Evolutionary conservation across 2,113 vertebrate species (phyloP).

Genomic region (Calyptommatus sinebrachiatus): DNA sequence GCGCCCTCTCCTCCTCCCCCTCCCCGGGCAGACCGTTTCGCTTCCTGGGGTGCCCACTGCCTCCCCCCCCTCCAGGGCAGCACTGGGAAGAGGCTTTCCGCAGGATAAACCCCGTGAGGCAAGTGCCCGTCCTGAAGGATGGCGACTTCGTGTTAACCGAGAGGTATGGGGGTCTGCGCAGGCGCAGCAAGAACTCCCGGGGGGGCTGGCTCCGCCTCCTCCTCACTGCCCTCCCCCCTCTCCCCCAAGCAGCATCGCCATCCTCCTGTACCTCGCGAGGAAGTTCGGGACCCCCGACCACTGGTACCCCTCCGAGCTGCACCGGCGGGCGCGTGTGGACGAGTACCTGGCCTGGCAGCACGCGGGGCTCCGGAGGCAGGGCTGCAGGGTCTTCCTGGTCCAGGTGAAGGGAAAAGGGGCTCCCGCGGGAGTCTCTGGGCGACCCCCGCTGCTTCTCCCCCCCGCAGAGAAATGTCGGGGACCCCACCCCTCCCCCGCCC

Average conservation of each 20-base stretch:
- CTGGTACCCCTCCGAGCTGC: constrained; percentile 67
- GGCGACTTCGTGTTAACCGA: constrained; percentile 79
- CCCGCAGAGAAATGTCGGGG: too few species aligned
- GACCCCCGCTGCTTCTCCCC: too few species aligned
- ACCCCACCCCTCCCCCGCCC: too few species aligned
- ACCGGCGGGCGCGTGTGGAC: constrained; percentile 52
- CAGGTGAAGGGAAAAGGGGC: constrained; percentile 49
- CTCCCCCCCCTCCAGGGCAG: constrained; percentile 61
- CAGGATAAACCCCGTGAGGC: constrained; percentile 68
- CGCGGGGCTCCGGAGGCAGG: constrained; percentile 56
- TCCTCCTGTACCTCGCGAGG: constrained; percentile 61
- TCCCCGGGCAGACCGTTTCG: background rate
- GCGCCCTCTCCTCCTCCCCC: too few species aligned
- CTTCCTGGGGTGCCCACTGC: too few species aligned
- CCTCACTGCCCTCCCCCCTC: background rate
- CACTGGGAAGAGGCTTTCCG: constrained; percentile 74
- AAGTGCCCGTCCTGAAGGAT: constrained; percentile 78
- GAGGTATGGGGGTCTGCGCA: constrained; percentile 64
- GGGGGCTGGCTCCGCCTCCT: too few species aligned
- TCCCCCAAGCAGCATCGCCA: constrained; percentile 55
- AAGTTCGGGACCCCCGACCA: constrained; percentile 59
- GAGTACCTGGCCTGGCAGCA: constrained; percentile 72
- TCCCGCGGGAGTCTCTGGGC: too few species aligned
- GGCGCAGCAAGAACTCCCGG: too few species aligned
- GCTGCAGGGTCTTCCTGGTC: constrained; percentile 70